phyloP scores from a whole-genome alignment of 2,888 invertebrate genomes.

The Tenthredo distinguenda region DNA sequence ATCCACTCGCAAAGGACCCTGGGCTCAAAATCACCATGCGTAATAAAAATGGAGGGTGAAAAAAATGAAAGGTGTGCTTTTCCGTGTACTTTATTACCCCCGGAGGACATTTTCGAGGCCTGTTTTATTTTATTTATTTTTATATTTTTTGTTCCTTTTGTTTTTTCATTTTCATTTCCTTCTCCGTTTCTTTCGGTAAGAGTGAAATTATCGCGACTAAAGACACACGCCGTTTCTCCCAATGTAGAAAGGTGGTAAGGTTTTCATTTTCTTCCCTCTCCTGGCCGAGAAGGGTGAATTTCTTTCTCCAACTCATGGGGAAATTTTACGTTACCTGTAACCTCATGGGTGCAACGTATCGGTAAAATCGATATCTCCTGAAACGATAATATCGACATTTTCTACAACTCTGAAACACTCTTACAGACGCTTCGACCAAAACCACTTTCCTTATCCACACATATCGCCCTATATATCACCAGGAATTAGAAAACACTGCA shows the following conservation, averaged over 20 bases:
- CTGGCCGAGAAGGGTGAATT: neutral
- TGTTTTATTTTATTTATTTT: neutral
- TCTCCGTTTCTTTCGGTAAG: neutral
- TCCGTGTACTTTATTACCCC: slow-evolving; percentile 11
- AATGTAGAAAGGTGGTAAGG: slow-evolving; percentile 28
- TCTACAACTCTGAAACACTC: neutral
- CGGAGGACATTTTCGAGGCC: neutral
- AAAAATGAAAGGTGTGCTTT: slow-evolving; percentile 13
- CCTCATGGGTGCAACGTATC: neutral
- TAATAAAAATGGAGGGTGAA: slow-evolving; percentile 33
- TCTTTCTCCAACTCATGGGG: too few relatives aligned
- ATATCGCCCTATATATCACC: too few relatives aligned
- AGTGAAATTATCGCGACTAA: slow-evolving; percentile 18
- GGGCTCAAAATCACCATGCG: slow-evolving; percentile 16
- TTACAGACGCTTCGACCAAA: neutral
- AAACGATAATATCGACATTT: neutral
- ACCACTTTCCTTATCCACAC: neutral
- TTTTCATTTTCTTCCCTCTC: neutral
- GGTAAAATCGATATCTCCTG: neutral
- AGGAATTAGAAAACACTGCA: too few relatives aligned
- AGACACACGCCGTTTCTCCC: neutral
- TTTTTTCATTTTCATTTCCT: neutral
- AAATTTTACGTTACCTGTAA: slow-evolving; percentile 21
- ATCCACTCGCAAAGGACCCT: slow-evolving; percentile 1
- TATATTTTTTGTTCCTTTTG: neutral